These are phyloP conservation scores for Sinocyclocheilus rhinocerous DNA, from an alignment of 2,113 vertebrate species.

Conservation along the genomic window DNA sequence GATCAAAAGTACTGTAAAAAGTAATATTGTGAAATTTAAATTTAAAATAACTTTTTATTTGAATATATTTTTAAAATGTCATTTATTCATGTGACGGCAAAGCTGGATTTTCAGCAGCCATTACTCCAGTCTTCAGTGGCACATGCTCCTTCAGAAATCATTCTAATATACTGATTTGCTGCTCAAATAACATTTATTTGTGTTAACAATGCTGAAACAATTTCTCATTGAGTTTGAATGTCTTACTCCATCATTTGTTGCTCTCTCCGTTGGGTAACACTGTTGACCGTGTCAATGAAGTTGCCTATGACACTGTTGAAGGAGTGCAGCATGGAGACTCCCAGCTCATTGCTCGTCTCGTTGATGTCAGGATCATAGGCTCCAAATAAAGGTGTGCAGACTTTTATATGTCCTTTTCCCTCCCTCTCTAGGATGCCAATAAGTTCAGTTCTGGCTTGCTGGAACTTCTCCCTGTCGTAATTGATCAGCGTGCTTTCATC, in stretches of 20 bases:
- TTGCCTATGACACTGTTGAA: constrained; percentile 84
- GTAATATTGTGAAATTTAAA: too few relatives aligned
- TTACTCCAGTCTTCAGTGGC: too few relatives aligned
- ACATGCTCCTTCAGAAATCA: too few relatives aligned
- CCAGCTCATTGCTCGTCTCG: constrained; percentile 90
- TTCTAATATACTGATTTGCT: too few relatives aligned
- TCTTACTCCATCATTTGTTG: constrained; percentile 48
- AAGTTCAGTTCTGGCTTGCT: constrained; percentile 76
- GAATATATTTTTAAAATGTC: too few relatives aligned
- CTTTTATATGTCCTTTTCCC: constrained; percentile 78
- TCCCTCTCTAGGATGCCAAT: constrained; percentile 76
- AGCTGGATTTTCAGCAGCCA: too few relatives aligned
- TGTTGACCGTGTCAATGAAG: constrained; percentile 76
- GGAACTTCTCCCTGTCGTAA: constrained; percentile 83
- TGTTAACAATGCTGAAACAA: too few relatives aligned
- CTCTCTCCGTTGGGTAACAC: constrained; percentile 63
- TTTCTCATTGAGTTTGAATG: too few relatives aligned
- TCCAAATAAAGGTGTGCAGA: constrained; percentile 84
- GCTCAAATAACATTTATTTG: too few relatives aligned
- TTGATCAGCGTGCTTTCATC: constrained; percentile 78
- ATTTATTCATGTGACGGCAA: too few relatives aligned
- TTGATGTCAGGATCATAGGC: constrained; percentile 87
- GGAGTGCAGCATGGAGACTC: constrained; percentile 82
- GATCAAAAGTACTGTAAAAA: too few relatives aligned
- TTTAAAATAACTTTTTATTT: too few relatives aligned